phyloP scores from a whole-genome alignment of 2,797 vertebrate species.

The Mionectes olivaceus region DNA sequence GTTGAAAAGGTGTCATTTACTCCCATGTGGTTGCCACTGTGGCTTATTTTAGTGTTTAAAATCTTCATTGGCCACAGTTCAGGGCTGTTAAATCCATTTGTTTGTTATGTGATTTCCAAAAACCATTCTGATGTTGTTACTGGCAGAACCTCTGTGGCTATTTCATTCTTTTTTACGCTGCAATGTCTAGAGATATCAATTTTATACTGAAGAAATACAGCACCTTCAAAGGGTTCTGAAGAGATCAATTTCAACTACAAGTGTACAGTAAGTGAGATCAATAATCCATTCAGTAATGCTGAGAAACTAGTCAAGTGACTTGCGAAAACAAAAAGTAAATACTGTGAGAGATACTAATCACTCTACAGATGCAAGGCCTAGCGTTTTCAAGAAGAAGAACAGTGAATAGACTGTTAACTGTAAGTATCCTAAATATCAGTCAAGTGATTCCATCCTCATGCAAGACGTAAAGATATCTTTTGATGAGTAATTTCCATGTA shows the following conservation, averaged over 20 bases:
- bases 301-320: neutral
- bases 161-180: neutral
- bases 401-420: neutral
- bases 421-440: neutral
- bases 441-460: neutral
- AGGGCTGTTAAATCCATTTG: neutral
- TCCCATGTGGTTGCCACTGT: neutral
- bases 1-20: neutral
- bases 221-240: neutral
- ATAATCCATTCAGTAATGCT: neutral
- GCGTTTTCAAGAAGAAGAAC: neutral
- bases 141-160: neutral
- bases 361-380: neutral
- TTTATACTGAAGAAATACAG: neutral
- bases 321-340: neutral
- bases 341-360: neutral
- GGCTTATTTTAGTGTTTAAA: neutral
- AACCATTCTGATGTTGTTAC: neutral
- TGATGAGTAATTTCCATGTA: neutral
- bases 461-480: neutral
- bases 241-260: neutral
- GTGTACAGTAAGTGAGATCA: neutral
- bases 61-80: neutral
- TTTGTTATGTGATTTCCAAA: neutral
- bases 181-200: neutral